Evolutionary conservation across 2,113 vertebrate genomes (phyloP), one percentile per base, ranked within the genome.

Genomic region (Chaenogobius annularis): DNA sequence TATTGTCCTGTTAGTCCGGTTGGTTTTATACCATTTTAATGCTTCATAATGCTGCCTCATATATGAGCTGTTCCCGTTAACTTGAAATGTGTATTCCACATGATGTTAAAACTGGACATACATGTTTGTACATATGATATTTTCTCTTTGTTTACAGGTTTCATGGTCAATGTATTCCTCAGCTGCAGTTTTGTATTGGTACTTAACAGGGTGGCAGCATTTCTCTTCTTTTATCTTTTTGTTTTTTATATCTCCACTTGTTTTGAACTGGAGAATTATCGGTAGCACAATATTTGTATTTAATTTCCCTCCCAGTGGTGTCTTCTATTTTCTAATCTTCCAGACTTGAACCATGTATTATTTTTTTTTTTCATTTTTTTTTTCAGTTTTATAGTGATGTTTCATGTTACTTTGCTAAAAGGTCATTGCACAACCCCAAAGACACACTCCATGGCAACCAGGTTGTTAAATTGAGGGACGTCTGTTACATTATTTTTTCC

Each of bases 401-500:
- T 26, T 52, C 68, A 58, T 67, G 54, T 22, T 15, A 59, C 22
- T 77, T 70, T 81, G 47, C 72, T 23, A 83, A 73, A 67, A 68
- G 54, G 17, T 79, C 68, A 81, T 70, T 88, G 72, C 83, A 75
- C 69, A 72, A 65, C 81, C 78, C n/a, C 75, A 87, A 85, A 83
- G 82, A 82, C 55, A 80, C 35, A 66, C 40, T 64, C 15, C 37
- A 13, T 66, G 20, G 44, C 7, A 58, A 35, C 11, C 55, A 20
- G 46, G 37, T 20, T 66, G 40, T 44, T 76, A 19, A 68, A 54
- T 71, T 54, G 65, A 44, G 74, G 43, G 72, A 50, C 72, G 74
- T 70, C 70, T 52, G 37, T 23, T 63, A 22, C 73, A 22, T 46
- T 61, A 0, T 22, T 31, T 22, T 56, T 55, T 75, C 58, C 40